Evolutionary conservation across 2,888 invertebrate genomes (phyloP).

Genomic region (Muschampia plurimacula): DNA sequence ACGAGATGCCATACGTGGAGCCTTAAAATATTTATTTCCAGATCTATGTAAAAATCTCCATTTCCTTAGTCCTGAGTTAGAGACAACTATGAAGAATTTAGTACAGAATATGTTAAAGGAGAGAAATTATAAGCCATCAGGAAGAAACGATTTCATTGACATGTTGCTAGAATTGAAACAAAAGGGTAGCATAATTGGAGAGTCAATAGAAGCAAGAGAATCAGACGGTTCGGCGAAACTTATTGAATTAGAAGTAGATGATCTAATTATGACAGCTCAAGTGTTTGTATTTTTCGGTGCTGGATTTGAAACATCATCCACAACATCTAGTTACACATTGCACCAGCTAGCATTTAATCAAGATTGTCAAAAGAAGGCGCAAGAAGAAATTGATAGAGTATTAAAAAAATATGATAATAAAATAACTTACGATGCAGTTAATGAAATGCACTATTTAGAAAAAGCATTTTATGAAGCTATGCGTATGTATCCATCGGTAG

Average conservation of each 20-base stretch:
- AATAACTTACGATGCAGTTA: slow-evolving; percentile 71
- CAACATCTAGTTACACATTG: slow-evolving; percentile 77
- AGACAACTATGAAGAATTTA: slow-evolving; percentile 61
- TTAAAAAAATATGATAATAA: slow-evolving; percentile 65
- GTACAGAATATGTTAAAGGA: slow-evolving; percentile 63
- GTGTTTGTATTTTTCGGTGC: slow-evolving; percentile 79
- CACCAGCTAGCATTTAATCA: slow-evolving; percentile 78
- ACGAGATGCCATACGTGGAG: slow-evolving; percentile 59
- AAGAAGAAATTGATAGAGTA: slow-evolving; percentile 73
- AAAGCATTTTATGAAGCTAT: slow-evolving; percentile 74
- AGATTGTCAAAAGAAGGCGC: slow-evolving; percentile 72
- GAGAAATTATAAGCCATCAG: slow-evolving; percentile 66
- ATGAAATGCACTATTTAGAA: slow-evolving; percentile 74
- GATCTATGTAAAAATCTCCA: slow-evolving; percentile 65
- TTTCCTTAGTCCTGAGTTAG: slow-evolving; percentile 64
- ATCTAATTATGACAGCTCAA: slow-evolving; percentile 70
- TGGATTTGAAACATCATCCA: slow-evolving; percentile 83
- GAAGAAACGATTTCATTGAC: slow-evolving; percentile 76
- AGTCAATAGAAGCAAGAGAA: slow-evolving; percentile 68
- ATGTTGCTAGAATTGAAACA: slow-evolving; percentile 68
- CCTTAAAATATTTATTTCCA: slow-evolving; percentile 67
- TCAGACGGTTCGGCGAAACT: slow-evolving; percentile 64
- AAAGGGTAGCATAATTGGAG: slow-evolving; percentile 69
- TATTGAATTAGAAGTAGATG: slow-evolving; percentile 65
- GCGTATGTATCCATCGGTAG: slow-evolving; percentile 76